phyloP scores from a whole-genome alignment of 2,888 invertebrate genomes.

The Lasioglossum calceatum region DNA sequence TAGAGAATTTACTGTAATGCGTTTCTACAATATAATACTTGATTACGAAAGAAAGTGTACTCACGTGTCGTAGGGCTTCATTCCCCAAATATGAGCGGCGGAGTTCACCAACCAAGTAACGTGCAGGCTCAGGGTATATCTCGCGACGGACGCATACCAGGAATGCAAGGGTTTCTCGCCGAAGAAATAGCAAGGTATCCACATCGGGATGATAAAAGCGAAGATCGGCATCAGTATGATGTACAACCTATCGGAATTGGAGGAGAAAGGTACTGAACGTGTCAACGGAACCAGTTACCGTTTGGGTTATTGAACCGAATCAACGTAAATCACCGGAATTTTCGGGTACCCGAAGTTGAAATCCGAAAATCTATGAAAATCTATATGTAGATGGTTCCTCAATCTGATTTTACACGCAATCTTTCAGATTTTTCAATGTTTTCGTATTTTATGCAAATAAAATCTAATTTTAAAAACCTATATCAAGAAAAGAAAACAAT shows the following conservation, averaged over 20 bases:
- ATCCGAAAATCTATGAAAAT: no score
- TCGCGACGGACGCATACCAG: slow-evolving; percentile 91
- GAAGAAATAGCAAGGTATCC: slow-evolving; percentile 91
- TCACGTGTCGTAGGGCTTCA: slow-evolving; percentile 94
- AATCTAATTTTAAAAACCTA: no score
- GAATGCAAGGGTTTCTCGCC: slow-evolving; percentile 90
- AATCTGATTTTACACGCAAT: no score
- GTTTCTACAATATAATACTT: no score
- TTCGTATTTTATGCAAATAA: no score
- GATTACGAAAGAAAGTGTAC: not conserved
- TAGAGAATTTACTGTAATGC: no score
- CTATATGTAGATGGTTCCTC: no score
- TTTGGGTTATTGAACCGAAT: not conserved
- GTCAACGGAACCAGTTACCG: not conserved
- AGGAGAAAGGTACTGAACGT: not conserved
- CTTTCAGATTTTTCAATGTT: no score
- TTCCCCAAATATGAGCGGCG: slow-evolving; percentile 96
- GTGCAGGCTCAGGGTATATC: slow-evolving; percentile 92
- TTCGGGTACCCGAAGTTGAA: no score
- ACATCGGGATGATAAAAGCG: slow-evolving; percentile 92
- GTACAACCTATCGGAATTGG: slow-evolving; percentile 88
- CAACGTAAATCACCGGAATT: no score
- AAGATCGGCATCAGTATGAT: slow-evolving; percentile 90
- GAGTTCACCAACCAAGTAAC: slow-evolving; percentile 97
- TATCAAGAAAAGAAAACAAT: no score